Base-by-base conservation (phyloP, 2,113 vertebrate species). In the Psettodes erumei region DNA sequence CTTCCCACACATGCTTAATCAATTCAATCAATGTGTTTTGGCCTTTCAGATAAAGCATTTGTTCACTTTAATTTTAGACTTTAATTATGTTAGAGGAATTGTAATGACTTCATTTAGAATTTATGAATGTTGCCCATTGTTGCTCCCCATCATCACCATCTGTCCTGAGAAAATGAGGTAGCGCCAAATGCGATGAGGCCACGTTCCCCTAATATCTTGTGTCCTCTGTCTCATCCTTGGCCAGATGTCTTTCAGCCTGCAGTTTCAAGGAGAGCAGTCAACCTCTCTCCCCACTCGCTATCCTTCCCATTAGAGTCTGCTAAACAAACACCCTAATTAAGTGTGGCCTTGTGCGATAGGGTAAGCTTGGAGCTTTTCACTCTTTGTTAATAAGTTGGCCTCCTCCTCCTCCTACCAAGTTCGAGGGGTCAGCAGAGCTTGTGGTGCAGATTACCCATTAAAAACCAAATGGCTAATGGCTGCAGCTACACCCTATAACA, bases 321-420 rank as follows among this genome's bases (percentile, higher is more conserved):
- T 83, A 85, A 90, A 87, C 90, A 93, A 92, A 90, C 86, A 85
- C 59, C 40, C 81, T 89, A 90, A 92, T 92, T 90, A 89, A 86
- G 79, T 72, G 76, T 75, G 78, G 82, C 90, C 86, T 83, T 78
- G 83, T 88, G 83, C 71, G 75, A 85, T 71, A 55, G 75, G 76
- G 60, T 75, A 69, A 83, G 71, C 83, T 67, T n/a, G 66, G 76
- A 84, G 77, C 76, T 63, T 88, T 82, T 73, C 86, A 71, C 67
- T 81, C 71, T 56, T 76, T 84, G 67, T 85, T 89, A 87, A 90
- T 82, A 86, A 77, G 77, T 68, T 70, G 76, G 62, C 75, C 76
- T 45, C 54, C 82, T 84, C 54, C 82, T 84, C 81, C 87, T 87
- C 82, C 80, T 47, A 73, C 75, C 23, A n/a, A 77, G 74, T 77